phyloP scores from a whole-genome alignment of 1,140 invertebrate species.

The Ctenoplectra terminalis region DNA sequence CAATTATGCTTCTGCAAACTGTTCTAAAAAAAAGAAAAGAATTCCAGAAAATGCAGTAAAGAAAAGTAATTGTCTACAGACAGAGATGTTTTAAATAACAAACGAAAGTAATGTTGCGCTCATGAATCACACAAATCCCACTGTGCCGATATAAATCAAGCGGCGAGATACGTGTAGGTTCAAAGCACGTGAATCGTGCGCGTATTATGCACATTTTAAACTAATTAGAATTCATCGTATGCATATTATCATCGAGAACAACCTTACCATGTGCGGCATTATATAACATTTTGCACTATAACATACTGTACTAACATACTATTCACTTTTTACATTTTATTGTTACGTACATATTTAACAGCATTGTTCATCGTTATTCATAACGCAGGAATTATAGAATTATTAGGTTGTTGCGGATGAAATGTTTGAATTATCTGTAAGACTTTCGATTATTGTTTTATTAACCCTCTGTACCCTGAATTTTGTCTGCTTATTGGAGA shows the following conservation, averaged over 20 bases:
- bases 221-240: conserved; percentile 20
- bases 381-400: not conserved
- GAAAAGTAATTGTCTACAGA: no score
- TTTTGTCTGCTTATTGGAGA: no score
- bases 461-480: no score
- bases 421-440: no score
- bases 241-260: not conserved
- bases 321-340: not conserved
- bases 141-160: not conserved
- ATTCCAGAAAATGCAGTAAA: no score
- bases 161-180: no score
- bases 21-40: no score
- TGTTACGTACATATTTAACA: not conserved
- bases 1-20: no score
- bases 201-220: not conserved
- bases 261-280: not conserved
- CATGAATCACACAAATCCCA: not conserved
- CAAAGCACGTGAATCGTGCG: not conserved
- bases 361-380: not conserved
- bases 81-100: no score
- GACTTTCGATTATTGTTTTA: no score
- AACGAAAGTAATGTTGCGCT: no score
- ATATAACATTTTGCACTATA: not conserved
- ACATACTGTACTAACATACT: not conserved
- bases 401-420: no score